phyloP scores from a whole-genome alignment of 30 jellyfish, hydroid and myxozoan species.

The Aurelia coerulea region DNA sequence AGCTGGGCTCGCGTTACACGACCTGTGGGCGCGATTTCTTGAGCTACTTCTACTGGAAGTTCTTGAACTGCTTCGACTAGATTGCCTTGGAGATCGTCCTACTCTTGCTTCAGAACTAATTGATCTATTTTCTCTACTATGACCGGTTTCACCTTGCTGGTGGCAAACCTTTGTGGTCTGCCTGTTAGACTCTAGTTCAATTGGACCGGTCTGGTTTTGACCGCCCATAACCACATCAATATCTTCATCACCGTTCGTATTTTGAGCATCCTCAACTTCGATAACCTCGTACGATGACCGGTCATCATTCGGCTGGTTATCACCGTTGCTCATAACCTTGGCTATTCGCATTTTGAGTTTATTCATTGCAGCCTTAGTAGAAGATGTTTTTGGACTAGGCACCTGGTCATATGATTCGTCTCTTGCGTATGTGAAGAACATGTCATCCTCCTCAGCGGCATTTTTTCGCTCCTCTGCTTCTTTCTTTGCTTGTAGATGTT shows the following conservation, averaged over 20 bases:
- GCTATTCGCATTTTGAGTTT: constrained; percentile 29
- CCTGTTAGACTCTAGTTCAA: background rate
- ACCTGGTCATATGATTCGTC: constrained; percentile 93
- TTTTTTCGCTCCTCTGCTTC: constrained; percentile 98
- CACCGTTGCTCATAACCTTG: constrained; percentile 25
- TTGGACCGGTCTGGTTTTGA: constrained; percentile 12
- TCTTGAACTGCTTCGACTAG: constrained; percentile 56
- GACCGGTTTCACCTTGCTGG: too few species aligned
- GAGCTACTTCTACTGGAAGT: constrained; percentile 67
- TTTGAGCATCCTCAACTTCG: constrained; percentile 2
- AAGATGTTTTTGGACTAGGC: constrained; percentile 52
- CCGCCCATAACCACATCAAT: constrained; percentile 40
- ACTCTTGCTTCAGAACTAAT: too few species aligned
- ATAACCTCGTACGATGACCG: constrained; percentile 17
- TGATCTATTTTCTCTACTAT: too few species aligned
- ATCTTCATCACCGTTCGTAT: constrained; percentile 19
- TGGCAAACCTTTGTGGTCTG: background rate
- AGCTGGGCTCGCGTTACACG: constrained; percentile 54
- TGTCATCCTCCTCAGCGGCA: constrained; percentile 97
- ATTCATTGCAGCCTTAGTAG: constrained; percentile 20
- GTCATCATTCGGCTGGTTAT: constrained; percentile 5
- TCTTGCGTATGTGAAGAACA: constrained; percentile 93
- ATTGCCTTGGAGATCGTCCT: constrained; percentile 29
- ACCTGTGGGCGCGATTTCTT: constrained; percentile 14
- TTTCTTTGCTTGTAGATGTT: constrained; percentile 92